These are phyloP conservation scores for Nomada lathburiana DNA, from an alignment of 2,888 invertebrate species.

Conservation along the genomic window DNA sequence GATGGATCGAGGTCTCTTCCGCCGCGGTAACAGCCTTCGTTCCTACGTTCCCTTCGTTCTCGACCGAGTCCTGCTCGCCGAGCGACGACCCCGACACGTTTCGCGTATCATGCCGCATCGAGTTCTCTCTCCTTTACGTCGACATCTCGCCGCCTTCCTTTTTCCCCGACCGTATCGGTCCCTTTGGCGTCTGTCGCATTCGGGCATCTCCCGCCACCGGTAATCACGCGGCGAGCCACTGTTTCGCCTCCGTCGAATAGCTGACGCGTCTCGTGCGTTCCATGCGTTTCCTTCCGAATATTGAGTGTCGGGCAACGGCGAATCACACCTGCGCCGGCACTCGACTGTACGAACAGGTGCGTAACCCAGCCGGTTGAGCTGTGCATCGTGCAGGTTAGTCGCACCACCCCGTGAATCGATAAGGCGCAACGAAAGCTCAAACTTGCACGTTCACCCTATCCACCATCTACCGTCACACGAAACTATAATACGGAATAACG, in stretches of 20 bases:
- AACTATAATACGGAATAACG: constrained; percentile 18
- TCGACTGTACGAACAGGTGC: neutral
- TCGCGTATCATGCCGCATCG: constrained; percentile 29
- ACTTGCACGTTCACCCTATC: constrained; percentile 53
- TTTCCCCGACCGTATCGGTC: neutral
- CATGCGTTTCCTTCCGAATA: neutral
- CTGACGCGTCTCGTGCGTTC: neutral
- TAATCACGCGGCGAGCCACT: no score
- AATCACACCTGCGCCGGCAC: neutral
- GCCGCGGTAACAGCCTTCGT: constrained; percentile 61
- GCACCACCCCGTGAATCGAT: constrained; percentile 61
- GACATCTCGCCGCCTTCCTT: neutral
- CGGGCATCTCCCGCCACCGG: neutral
- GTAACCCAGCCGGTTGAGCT: constrained; percentile 22
- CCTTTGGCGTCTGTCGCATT: no score
- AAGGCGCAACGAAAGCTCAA: constrained; percentile 67
- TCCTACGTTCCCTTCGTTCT: constrained; percentile 29
- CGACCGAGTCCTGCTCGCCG: constrained; percentile 25
- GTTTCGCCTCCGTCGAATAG: neutral
- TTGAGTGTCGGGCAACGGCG: neutral
- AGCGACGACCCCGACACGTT: constrained; percentile 33
- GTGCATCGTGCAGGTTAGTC: constrained; percentile 43
- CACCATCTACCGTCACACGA: constrained; percentile 28
- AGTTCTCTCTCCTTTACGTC: neutral
- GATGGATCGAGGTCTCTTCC: constrained; percentile 74